These are phyloP conservation scores for Caenorhabditis inopinata DNA, from an alignment of 1,140 invertebrate species.

Conservation along the genomic window DNA sequence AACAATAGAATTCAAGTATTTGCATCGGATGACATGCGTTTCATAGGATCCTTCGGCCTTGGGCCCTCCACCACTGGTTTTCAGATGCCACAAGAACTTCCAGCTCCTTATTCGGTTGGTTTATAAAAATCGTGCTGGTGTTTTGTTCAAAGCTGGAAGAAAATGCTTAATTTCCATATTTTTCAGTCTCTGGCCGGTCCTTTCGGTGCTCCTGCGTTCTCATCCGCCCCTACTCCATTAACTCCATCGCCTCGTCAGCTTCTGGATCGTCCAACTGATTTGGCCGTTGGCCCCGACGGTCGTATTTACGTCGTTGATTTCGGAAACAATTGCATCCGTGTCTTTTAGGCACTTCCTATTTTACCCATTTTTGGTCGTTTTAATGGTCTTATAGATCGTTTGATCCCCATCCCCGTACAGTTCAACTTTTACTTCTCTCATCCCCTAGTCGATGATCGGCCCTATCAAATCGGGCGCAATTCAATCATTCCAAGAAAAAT, in stretches of 20 bases:
- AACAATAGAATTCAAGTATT: conserved; percentile 78
- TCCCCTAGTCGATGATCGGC: neutral
- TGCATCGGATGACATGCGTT: conserved; percentile 47
- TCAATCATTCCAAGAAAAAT: neutral
- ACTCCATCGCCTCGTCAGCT: conserved; percentile 23
- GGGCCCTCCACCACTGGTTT: conserved; percentile 48
- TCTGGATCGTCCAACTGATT: conserved; percentile 72
- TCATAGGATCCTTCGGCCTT: conserved; percentile 48
- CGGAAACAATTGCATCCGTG: conserved; percentile 73
- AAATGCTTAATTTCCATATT: neutral
- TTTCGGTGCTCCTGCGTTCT: conserved; percentile 19
- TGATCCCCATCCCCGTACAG: neutral
- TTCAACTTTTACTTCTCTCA: neutral
- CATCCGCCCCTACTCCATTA: neutral
- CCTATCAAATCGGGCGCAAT: neutral
- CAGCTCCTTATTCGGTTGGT: conserved; percentile 20
- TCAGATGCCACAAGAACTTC: conserved; percentile 50
- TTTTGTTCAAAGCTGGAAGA: too few relatives aligned
- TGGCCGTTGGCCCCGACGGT: conserved; percentile 72
- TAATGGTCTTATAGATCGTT: neutral
- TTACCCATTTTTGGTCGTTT: neutral
- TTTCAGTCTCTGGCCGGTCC: neutral
- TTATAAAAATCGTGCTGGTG: too few relatives aligned
- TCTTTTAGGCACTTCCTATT: conserved; percentile 67
- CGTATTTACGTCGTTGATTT: conserved; percentile 73